Evolutionary conservation across 1,140 invertebrate genomes (phyloP).

Genomic region (Zeugodacus cucurbitae): DNA sequence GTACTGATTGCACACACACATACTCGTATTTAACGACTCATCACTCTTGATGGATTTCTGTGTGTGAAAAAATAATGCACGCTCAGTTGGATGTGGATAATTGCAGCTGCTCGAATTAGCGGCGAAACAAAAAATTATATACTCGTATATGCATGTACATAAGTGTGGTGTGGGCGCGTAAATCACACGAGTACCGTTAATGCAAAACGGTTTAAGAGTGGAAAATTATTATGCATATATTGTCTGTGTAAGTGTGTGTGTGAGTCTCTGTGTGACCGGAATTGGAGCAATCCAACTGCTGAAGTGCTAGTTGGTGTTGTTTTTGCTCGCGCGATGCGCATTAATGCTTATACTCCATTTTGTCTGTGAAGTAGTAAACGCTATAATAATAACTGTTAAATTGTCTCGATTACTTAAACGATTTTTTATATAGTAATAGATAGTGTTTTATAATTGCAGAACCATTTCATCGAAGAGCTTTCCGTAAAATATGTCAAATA

Average conservation of each 20-base stretch:
- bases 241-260: background rate
- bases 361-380: background rate
- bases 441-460: too few relatives aligned
- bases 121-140: conserved; percentile 4
- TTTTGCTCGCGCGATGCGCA: background rate
- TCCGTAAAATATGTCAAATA: too few relatives aligned
- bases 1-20: background rate
- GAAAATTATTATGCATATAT: conserved; percentile 2
- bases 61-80: conserved; percentile 20
- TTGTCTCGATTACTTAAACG: background rate
- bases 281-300: background rate
- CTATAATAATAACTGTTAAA: background rate
- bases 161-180: background rate
- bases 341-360: background rate
- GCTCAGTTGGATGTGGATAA: conserved; percentile 34
- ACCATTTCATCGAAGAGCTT: too few relatives aligned
- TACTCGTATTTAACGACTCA: background rate
- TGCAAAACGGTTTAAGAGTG: background rate
- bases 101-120: conserved; percentile 31
- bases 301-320: background rate
- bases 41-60: conserved; percentile 21
- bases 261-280: background rate
- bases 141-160: background rate
- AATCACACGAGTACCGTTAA: background rate
- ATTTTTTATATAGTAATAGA: background rate